Evolutionary conservation across 2,888 invertebrate species (phyloP).

Genomic region (Limnephilus rhombicus): DNA sequence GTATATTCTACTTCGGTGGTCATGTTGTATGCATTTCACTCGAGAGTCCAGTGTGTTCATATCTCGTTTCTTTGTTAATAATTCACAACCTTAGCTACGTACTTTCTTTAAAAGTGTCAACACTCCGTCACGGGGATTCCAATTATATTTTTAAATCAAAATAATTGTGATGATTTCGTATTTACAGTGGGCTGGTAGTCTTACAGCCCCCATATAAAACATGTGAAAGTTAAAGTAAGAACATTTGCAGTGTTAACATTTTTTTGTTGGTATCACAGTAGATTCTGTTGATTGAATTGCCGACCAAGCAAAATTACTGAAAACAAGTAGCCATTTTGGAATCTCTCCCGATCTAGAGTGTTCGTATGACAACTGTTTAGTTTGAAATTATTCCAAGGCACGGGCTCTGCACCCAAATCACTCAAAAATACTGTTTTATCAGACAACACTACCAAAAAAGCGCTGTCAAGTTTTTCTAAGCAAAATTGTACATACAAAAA

Average conservation of each 20-base stretch:
- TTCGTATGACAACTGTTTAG: neutral
- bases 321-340: neutral
- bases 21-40: neutral
- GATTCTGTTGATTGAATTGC: neutral
- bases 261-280: neutral
- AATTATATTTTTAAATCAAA: neutral
- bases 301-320: neutral
- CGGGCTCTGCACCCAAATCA: neutral
- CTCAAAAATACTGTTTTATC: slow-evolving; percentile 5
- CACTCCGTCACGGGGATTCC: neutral
- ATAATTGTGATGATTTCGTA: neutral
- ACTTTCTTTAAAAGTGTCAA: neutral
- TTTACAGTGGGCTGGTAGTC: no score
- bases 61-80: neutral
- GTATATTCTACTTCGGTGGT: neutral
- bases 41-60: neutral
- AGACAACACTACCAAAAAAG: neutral
- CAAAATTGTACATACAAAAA: slow-evolving; percentile 18
- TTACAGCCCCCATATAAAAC: no score
- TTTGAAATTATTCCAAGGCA: slow-evolving; percentile 4
- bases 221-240: no score
- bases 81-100: slow-evolving; percentile 9
- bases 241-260: no score
- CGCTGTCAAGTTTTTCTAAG: neutral
- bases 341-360: neutral